Evolutionary conservation across 2,797 vertebrate species (phyloP).

Genomic region (Streptopelia turtur): DNA sequence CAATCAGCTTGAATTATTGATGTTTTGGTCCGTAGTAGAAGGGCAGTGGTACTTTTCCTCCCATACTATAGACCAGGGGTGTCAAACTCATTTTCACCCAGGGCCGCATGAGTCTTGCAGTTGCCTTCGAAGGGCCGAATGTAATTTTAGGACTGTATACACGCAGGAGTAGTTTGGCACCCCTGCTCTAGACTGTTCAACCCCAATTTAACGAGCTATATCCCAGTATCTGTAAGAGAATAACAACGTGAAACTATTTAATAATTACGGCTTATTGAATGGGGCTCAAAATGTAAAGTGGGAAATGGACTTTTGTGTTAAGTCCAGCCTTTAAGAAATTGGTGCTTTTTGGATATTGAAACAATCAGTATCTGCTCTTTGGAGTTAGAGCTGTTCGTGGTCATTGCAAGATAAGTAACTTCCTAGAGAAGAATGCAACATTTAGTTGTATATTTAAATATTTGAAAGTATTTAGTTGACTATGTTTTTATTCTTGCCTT

Average conservation of each 20-base stretch:
- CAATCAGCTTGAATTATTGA: slow-evolving; percentile 87
- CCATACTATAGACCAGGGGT: slow-evolving; percentile 20
- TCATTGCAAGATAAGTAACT: neutral
- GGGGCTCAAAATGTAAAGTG: neutral
- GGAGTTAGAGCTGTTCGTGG: neutral
- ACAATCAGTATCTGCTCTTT: neutral
- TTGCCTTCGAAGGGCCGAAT: too few relatives aligned
- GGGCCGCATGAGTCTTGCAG: too few relatives aligned
- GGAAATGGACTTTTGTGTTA: neutral
- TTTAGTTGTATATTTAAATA: neutral
- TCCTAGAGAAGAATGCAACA: neutral
- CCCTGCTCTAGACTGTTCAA: slow-evolving; percentile 38
- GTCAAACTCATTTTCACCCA: too few relatives aligned
- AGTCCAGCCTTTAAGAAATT: neutral
- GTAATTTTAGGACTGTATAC: too few relatives aligned
- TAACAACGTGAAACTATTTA: neutral
- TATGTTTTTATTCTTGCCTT: neutral
- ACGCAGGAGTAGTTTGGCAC: too few relatives aligned
- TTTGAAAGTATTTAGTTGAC: neutral
- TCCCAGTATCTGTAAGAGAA: slow-evolving; percentile 63
- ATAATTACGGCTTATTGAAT: slow-evolving; percentile 32
- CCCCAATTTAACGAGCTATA: slow-evolving; percentile 33
- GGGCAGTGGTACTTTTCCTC: slow-evolving; percentile 69
- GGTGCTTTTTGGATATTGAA: neutral
- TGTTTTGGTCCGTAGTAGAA: slow-evolving; percentile 78